Percentiles rank a stretch among this genome's conserved stretches.
Conservation (phyloP, 2,888 invertebrate genomes). For the Cremastinae sp. region DNA sequence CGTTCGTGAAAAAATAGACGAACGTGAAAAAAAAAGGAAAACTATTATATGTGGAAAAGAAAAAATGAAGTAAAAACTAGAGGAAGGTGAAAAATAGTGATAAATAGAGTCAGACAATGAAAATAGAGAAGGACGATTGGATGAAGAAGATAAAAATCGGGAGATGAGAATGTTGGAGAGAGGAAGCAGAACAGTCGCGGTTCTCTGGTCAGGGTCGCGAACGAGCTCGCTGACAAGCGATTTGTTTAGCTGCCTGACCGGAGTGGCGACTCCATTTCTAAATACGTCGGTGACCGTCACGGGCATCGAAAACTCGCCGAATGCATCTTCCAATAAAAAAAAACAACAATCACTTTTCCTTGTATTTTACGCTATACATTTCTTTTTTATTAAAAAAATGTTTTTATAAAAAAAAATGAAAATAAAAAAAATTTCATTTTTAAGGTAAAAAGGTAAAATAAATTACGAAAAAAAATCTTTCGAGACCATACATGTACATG, state of each 20-base stretch:
- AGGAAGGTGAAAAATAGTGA: neutral
- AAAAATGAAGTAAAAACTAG: neutral
- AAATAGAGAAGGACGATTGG: conserved; percentile 13
- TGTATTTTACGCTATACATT: too few species aligned
- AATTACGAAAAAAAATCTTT: too few species aligned
- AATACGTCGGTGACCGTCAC: conserved; percentile 70
- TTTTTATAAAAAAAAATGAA: too few species aligned
- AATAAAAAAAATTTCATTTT: too few species aligned
- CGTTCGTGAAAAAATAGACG: too few species aligned
- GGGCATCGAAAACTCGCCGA: conserved; percentile 31
- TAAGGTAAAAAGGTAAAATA: too few species aligned
- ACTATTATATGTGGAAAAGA: conserved; percentile 16
- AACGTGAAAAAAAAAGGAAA: neutral
- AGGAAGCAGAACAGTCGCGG: conserved; percentile 42
- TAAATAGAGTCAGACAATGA: conserved; percentile 1
- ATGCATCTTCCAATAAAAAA: neutral
- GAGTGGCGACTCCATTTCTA: conserved; percentile 63
- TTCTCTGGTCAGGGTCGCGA: conserved; percentile 62
- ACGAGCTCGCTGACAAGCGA: conserved; percentile 41
- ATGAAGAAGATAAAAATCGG: neutral
- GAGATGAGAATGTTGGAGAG: conserved; percentile 32
- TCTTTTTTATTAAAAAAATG: too few species aligned
- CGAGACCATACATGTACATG: too few species aligned
- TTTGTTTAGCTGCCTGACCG: conserved; percentile 50
- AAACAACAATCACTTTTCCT: neutral